phyloP scores from a whole-genome alignment of 2,113 vertebrate genomes.

The Salvelinus sp. region DNA sequence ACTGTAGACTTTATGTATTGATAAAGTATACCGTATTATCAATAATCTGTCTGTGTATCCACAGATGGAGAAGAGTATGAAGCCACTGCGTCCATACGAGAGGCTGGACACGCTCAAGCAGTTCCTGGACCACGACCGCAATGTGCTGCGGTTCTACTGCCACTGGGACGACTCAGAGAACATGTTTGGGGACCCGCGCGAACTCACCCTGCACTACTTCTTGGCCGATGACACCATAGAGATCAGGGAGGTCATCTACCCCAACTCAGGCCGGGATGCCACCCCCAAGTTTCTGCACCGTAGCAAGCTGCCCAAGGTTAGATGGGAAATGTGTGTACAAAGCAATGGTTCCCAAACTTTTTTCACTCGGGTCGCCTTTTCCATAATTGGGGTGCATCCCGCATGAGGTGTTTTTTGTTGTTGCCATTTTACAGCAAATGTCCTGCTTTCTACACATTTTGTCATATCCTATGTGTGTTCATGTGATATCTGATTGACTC shows the following conservation, averaged over 20 bases:
- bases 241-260: constrained; percentile 76
- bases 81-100: constrained; percentile 82
- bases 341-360: too few species aligned
- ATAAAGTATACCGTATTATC: neutral
- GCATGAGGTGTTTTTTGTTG: too few species aligned
- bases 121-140: constrained; percentile 82
- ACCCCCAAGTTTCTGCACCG: constrained; percentile 80
- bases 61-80: constrained; percentile 74
- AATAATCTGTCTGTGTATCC: constrained; percentile 19
- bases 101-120: constrained; percentile 78
- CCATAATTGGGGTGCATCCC: too few species aligned
- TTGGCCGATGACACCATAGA: constrained; percentile 88
- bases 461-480: too few species aligned
- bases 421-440: too few species aligned
- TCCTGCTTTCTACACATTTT: too few species aligned
- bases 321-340: constrained; percentile 3
- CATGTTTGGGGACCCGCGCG: constrained; percentile 66
- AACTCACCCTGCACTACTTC: constrained; percentile 86
- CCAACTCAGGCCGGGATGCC: constrained; percentile 78
- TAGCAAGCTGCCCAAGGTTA: constrained; percentile 89
- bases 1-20: neutral
- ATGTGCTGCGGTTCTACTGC: constrained; percentile 87
- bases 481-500: too few species aligned
- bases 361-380: too few species aligned
- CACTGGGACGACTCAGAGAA: constrained; percentile 82